Percentiles rank a stretch among this genome's conserved stretches.
These are phyloP conservation scores for Zaprionus lachaisei DNA, from an alignment of 1,140 invertebrate species.

Conservation along the genomic window DNA sequence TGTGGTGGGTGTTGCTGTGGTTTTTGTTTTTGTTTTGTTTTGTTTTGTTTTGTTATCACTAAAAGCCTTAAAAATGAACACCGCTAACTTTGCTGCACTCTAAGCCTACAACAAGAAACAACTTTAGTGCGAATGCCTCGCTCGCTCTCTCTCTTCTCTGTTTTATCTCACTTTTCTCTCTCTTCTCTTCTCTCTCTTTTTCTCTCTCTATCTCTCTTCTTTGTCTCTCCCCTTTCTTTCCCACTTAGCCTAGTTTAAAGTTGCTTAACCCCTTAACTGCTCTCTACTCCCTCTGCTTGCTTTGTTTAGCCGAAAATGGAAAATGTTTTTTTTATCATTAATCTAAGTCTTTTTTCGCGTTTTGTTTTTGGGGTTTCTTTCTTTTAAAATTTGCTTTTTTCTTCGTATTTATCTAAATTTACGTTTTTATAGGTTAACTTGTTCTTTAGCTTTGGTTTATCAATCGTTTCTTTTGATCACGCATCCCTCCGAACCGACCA, in stretches of 20 bases:
- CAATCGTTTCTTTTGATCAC: slow-evolving; percentile 84
- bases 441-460: slow-evolving; percentile 38
- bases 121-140: slow-evolving; percentile 37
- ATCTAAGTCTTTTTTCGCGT: slow-evolving; percentile 43
- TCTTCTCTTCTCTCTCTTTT: background rate
- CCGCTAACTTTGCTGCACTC: slow-evolving; percentile 70
- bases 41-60: slow-evolving; percentile 55
- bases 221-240: background rate
- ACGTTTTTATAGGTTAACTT: slow-evolving; percentile 44
- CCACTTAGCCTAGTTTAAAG: slow-evolving; percentile 39
- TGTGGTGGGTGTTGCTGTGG: slow-evolving; percentile 19
- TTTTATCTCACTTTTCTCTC: too few species aligned
- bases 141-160: background rate
- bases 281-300: background rate
- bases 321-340: slow-evolving; percentile 61
- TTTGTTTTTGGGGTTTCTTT: slow-evolving; percentile 20
- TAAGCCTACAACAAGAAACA: slow-evolving; percentile 66
- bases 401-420: slow-evolving; percentile 40
- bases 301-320: slow-evolving; percentile 62
- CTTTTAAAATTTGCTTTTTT: slow-evolving; percentile 41
- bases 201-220: slow-evolving; percentile 5
- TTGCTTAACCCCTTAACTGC: background rate
- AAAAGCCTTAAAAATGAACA: slow-evolving; percentile 81
- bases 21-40: slow-evolving; percentile 38
- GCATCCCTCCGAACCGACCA: slow-evolving; percentile 86